Conservation (phyloP, 2,888 invertebrate species). For the Hoplodrina ambigua region DNA sequence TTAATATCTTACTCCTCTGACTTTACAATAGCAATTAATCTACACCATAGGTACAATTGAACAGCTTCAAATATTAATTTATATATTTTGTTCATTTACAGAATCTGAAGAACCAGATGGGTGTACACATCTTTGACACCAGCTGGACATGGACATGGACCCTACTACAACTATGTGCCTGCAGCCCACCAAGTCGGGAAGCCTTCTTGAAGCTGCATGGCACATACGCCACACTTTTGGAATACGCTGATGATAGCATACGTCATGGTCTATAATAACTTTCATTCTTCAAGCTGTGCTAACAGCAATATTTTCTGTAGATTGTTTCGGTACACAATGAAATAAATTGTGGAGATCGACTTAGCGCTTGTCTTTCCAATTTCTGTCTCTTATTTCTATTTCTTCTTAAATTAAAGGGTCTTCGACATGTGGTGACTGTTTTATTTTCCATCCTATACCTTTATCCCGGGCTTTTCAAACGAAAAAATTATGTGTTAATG, state of each 20-base stretch:
- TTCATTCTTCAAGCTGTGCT: constrained; percentile 31
- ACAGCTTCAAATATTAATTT: not conserved
- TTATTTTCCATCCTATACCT: constrained; percentile 3
- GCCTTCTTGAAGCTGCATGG: not conserved
- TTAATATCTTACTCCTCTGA: no score
- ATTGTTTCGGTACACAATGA: constrained; percentile 39
- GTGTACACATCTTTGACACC: no score
- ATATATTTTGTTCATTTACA: not conserved
- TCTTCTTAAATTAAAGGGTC: constrained; percentile 25
- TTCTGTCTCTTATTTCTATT: constrained; percentile 1
- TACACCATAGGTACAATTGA: not conserved
- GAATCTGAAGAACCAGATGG: constrained; percentile 31
- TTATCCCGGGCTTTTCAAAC: no score
- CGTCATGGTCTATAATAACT: constrained; percentile 1
- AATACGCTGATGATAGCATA: no score
- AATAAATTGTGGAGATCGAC: constrained; percentile 36
- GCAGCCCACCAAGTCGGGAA: not conserved
- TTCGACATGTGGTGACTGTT: constrained; percentile 22
- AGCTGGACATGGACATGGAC: no score
- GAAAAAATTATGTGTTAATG: no score
- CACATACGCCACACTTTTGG: no score
- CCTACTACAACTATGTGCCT: not conserved
- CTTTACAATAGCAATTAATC: no score
- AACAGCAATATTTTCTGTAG: constrained; percentile 39
- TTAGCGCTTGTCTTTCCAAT: constrained; percentile 16